Evolutionary conservation across 2,888 invertebrate genomes (phyloP).

Genomic region (Venusia cambrica): DNA sequence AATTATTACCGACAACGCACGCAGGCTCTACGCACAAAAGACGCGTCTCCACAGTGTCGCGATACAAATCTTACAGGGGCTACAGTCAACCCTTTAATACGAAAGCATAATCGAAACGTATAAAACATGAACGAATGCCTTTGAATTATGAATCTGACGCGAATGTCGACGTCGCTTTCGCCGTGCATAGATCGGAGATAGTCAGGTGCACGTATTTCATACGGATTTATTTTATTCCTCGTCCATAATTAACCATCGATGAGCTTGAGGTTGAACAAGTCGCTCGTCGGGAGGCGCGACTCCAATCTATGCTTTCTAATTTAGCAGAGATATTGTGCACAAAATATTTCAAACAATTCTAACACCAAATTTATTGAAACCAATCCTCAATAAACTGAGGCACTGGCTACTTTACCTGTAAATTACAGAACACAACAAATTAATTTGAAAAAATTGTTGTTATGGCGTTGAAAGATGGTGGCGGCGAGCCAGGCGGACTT

Average conservation of each 20-base stretch:
- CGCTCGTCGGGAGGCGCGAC: too few species aligned
- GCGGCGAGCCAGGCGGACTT: too few species aligned
- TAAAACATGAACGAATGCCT: conserved; percentile 39
- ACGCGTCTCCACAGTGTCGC: conserved; percentile 66
- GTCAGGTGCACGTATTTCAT: conserved; percentile 24
- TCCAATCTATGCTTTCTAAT: too few species aligned
- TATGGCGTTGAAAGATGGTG: too few species aligned
- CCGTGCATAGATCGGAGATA: conserved; percentile 22
- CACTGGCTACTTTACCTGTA: too few species aligned
- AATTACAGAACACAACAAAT: too few species aligned
- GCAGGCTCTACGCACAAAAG: conserved; percentile 64
- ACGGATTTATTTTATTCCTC: conserved; percentile 22
- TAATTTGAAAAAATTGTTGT: too few species aligned
- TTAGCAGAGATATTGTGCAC: too few species aligned
- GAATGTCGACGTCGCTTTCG: conserved; percentile 29
- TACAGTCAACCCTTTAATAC: conserved; percentile 54
- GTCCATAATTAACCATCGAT: conserved; percentile 24
- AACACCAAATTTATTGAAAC: too few species aligned
- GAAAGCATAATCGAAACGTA: conserved; percentile 50
- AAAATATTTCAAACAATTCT: too few species aligned
- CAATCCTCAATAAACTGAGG: too few species aligned
- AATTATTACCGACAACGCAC: conserved; percentile 75
- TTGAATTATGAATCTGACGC: conserved; percentile 37
- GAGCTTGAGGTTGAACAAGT: too few species aligned
- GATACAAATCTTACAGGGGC: conserved; percentile 70